phyloP scores from a whole-genome alignment of 2,888 invertebrate species.

The Cerastis rubricosa region DNA sequence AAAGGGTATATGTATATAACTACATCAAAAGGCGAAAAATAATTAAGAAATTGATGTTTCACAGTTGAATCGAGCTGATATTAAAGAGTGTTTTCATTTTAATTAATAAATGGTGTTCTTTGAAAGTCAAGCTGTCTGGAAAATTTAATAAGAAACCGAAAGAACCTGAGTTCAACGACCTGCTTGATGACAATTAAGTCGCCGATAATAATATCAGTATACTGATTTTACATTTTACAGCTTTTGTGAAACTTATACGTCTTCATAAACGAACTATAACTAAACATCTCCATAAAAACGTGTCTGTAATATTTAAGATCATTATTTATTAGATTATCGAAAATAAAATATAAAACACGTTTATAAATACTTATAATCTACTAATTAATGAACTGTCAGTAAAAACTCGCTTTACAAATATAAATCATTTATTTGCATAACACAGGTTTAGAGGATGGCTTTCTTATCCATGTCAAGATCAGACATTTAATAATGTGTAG shows the following conservation, averaged over 20 bases:
- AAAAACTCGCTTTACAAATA: background rate
- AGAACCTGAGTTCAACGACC: background rate
- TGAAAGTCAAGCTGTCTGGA: constrained; percentile 54
- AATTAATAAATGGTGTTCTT: constrained; percentile 55
- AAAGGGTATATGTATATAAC: constrained; percentile 17
- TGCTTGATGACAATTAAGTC: constrained; percentile 12
- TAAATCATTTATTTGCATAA: no score
- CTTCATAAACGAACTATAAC: background rate
- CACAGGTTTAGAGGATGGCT: no score
- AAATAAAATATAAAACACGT: background rate
- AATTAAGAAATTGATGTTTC: constrained; percentile 53
- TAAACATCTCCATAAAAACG: background rate
- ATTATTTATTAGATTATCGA: background rate
- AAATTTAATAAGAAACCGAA: constrained; percentile 51
- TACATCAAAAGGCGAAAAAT: constrained; percentile 60
- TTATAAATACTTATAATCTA: background rate
- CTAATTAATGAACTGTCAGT: background rate
- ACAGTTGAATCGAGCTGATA: constrained; percentile 43
- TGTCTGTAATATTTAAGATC: background rate
- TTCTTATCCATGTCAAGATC: background rate
- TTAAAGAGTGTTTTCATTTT: constrained; percentile 52
- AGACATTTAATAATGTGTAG: background rate
- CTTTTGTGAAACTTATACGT: constrained; percentile 17
- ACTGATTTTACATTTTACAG: constrained; percentile 11
- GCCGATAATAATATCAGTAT: background rate